Conservation (phyloP, 2,113 vertebrate species). For the Synchiropus splendidus region DNA sequence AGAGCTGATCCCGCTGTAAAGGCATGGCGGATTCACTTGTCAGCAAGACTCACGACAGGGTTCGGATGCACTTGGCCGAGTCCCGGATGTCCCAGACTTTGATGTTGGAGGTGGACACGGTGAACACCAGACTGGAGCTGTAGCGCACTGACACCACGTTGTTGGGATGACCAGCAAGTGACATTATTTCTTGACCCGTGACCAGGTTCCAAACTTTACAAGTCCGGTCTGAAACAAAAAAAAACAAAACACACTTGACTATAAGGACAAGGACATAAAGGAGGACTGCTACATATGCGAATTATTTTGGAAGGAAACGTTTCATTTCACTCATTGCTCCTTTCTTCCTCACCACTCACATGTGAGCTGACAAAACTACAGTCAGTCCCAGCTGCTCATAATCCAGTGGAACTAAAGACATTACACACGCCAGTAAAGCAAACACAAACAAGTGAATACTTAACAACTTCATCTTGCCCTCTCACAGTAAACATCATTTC, state of each 20-base stretch:
- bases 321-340: too few relatives aligned
- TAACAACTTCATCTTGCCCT: too few relatives aligned
- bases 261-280: too few relatives aligned
- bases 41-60: slow-evolving; percentile 77
- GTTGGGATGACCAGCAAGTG: slow-evolving; percentile 73
- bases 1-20: not conserved
- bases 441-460: too few relatives aligned
- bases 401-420: too few relatives aligned
- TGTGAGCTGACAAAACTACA: too few relatives aligned
- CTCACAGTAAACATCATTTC: too few relatives aligned
- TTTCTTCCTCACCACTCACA: too few relatives aligned
- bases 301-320: too few relatives aligned
- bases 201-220: slow-evolving; percentile 99
- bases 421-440: too few relatives aligned
- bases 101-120: slow-evolving; percentile 91
- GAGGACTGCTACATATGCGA: too few relatives aligned
- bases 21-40: not conserved
- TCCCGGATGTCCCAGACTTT: slow-evolving; percentile 99
- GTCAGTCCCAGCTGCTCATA: too few relatives aligned
- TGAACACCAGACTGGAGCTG: slow-evolving; percentile 93
- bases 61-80: slow-evolving; percentile 91
- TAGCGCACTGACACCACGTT: slow-evolving; percentile 94
- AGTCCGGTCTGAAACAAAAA: slow-evolving; percentile 75
- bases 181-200: slow-evolving; percentile 98
- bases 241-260: slow-evolving; percentile 2